Conservation (phyloP, 2,888 invertebrate species). For the Autographa gamma region DNA sequence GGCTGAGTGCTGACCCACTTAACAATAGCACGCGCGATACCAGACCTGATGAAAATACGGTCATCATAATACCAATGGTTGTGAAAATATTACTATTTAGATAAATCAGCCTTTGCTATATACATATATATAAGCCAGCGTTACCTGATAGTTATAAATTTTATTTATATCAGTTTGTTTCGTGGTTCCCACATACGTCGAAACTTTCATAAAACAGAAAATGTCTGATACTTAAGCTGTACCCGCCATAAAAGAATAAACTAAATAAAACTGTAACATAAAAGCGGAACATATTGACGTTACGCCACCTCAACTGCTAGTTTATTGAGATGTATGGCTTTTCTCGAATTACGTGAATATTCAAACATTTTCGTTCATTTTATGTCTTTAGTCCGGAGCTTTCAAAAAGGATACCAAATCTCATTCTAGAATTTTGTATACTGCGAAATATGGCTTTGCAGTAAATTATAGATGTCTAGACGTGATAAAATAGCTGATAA, state of each 20-base stretch:
- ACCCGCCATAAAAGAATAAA: neutral
- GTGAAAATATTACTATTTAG: neutral
- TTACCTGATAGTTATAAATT: neutral
- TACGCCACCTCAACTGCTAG: neutral
- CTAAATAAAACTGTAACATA: neutral
- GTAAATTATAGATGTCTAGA: slow-evolving; percentile 15
- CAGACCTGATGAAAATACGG: slow-evolving; percentile 86
- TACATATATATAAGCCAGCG: no score
- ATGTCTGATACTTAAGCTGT: neutral
- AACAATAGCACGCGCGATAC: slow-evolving; percentile 92
- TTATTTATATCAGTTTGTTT: neutral
- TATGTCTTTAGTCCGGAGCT: slow-evolving; percentile 16
- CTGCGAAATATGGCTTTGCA: slow-evolving; percentile 10
- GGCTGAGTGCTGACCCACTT: slow-evolving; percentile 94
- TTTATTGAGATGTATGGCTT: neutral
- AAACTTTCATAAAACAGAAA: neutral
- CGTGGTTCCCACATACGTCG: neutral
- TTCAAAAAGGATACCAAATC: neutral
- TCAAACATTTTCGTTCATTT: slow-evolving; percentile 11
- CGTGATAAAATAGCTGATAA: slow-evolving; percentile 10
- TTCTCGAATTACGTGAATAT: slow-evolving; percentile 10
- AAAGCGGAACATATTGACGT: slow-evolving; percentile 3
- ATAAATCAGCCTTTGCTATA: no score
- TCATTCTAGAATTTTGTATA: slow-evolving; percentile 2
- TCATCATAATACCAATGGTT: neutral